These are phyloP conservation scores for Mixornis gularis DNA, from an alignment of 2,113 vertebrate genomes.

Conservation along the genomic window DNA sequence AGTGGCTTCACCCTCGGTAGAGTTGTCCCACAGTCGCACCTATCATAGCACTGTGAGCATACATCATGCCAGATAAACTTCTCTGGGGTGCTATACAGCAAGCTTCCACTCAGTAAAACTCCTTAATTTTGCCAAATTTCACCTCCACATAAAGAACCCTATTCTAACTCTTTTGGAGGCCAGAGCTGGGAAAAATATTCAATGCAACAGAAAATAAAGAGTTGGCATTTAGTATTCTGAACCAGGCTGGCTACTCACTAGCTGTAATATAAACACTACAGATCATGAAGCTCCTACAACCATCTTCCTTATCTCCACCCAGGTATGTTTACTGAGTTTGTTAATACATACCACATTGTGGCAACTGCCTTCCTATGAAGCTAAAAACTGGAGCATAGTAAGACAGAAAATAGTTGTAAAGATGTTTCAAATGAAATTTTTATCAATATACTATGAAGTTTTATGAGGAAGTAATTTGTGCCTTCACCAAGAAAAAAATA, in stretches of 20 bases:
- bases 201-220: background rate
- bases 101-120: background rate
- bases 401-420: background rate
- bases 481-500: constrained; percentile 1
- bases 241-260: background rate
- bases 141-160: background rate
- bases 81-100: background rate
- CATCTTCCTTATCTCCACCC: background rate
- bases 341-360: background rate
- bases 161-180: background rate
- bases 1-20: accelerated
- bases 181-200: background rate
- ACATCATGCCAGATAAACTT: background rate
- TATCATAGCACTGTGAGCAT: accelerated
- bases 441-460: background rate
- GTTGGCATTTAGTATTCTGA: background rate
- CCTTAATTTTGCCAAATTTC: background rate
- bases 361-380: background rate
- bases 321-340: background rate
- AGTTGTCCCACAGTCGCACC: background rate
- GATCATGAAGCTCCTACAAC: background rate
- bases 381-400: background rate
- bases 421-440: background rate
- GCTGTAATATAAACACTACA: background rate
- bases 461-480: background rate